Evolutionary conservation across 1,140 invertebrate species (phyloP), one percentile per base, ranked within the genome.

Genomic region (Drosophila sp.): DNA sequence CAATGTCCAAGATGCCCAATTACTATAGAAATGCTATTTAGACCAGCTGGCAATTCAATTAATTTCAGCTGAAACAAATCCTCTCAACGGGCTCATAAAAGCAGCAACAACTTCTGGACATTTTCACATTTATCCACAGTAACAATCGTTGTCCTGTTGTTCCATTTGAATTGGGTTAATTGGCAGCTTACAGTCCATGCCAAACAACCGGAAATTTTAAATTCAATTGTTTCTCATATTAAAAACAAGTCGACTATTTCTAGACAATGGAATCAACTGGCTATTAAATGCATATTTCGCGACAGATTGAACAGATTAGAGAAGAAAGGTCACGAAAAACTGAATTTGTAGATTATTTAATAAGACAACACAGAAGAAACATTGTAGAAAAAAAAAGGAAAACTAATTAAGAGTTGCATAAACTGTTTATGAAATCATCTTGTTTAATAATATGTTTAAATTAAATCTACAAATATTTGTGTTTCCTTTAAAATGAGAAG

Each of bases 61-160:
- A 40, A 34, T 29, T 58, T 54, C 62, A 72, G 56, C 36, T 29
- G 41, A 38, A 71, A 56, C 51, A 63, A 71, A 71, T 34, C 61
- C 48, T 29, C 58, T 71, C n/a, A 43, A 69, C 11, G 45, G 18
- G 25, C 14, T 50, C 34, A 34, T 57, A 65, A 56, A 4, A 34
- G 14, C 48, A 51, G 27, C 29, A n/a, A 34, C 36, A 41, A 25
- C 16, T 21, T 11, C 2, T n/a, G 1, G 4, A 21, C 21, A 21
- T 21, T 21, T 21, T 21, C 21, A 21, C 21, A 21, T 21, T 21
- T 21, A 2, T 21, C 4, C 21, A 21, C 21, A 21, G 21, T 21
- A 1, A 4, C 34, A 54, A 29, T 25, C 32, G n/a, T 11, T 6
- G 25, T 27, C 21, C 54, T 58, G 25, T 58, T 41, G 32, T 27